Evolutionary conservation across 37 sponge, comb jelly and placozoan genomes (phyloP), one percentile per base, ranked within the genome.

Genomic region (Crambe crambe): DNA sequence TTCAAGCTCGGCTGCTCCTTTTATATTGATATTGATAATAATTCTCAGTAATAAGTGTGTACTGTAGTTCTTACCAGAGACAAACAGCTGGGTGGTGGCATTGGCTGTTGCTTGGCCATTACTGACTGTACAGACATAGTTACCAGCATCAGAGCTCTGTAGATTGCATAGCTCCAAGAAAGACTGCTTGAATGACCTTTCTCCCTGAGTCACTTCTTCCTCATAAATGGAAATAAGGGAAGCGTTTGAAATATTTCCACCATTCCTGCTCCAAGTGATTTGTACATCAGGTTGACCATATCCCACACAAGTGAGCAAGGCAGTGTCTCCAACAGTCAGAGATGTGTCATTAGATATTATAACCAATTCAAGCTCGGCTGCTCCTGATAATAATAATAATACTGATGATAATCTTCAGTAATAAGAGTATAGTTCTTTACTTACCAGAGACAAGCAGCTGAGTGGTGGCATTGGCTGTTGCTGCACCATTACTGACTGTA

Each of bases 161-260:
- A 71, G 60, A n/a, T 42, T 60, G 51, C 78, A 85, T 15, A 85
- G 34, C 38, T 73, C 35, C 5, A 85, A 69, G 25, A 73, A 38
- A 17, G 43, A 59, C 61, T 63, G 51, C 54, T 72, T 41, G 58
- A 82, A 82, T 23, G 42, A 32, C 22, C 5, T 63, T 0, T 42
- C 74, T 36, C 43, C 65, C 1, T 54, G 74, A 9, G 54, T 32
- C 34, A 56, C 12, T 20, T 20, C 41, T 29, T 58, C 59, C 2
- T 70, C 58, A 23, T 79, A 80, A 30, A 80, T 71, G 54, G 35
- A 34, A 18, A 65, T 2, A 12, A 27, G 25, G 41, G 47, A 42
- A 31, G 32, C 62, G 42, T 77, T 77, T 21, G 30, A 38, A 36
- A 77, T 21, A 8, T 6, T 30, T 36, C 22, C 26, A 60, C 44